Evolutionary conservation across 2,888 invertebrate genomes (phyloP), one percentile per base, ranked within the genome.

Genomic region (Volucella bombylans): DNA sequence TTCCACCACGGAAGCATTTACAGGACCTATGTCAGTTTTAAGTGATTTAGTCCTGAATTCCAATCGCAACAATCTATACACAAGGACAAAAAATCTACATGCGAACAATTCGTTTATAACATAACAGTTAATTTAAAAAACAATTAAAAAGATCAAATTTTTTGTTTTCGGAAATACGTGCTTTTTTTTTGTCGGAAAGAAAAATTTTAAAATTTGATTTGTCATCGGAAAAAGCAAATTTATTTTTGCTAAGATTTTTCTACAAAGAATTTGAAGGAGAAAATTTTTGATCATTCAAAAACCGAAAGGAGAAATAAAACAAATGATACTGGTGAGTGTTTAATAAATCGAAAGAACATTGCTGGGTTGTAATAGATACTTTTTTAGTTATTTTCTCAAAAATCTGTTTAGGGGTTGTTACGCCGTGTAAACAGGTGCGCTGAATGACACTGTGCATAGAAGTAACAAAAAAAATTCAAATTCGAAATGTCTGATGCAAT

Each of bases 11-110:
- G 90, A 90, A 87, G 87, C 87, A 87, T 87, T 87, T 86, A 88
- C 87, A 88, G 89, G 89, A 89, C 89, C 89, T 91, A 91, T 91
- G 91, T 91, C 91, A 91, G 89, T 90, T 89, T 82, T 90, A 91
- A 91, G 88, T 87, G 89, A 90, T 88, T 86, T 91, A 86, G 88
- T 90, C 86, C 87, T 90, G 83, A 90, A 90, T 87, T 90, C 90
- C 87, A 90, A 91, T 88, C 89, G 90, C 83, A 90, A 89, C 87
- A 87, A 85, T 72, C 71, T 89, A 71, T 88, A 90, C 87, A 83
- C 89, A 71, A 88, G 91, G 87, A 89, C 89, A 89, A 65, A 89
- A 88, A 91, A 91, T 87, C 83, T 89, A 88, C 89, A 90, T 87
- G 88, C 90, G 87, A 89, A 90, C 88, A 90, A 90, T 89, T 91